Evolutionary conservation across 2,888 invertebrate genomes (phyloP).

Genomic region (Chouioia cunea): DNA sequence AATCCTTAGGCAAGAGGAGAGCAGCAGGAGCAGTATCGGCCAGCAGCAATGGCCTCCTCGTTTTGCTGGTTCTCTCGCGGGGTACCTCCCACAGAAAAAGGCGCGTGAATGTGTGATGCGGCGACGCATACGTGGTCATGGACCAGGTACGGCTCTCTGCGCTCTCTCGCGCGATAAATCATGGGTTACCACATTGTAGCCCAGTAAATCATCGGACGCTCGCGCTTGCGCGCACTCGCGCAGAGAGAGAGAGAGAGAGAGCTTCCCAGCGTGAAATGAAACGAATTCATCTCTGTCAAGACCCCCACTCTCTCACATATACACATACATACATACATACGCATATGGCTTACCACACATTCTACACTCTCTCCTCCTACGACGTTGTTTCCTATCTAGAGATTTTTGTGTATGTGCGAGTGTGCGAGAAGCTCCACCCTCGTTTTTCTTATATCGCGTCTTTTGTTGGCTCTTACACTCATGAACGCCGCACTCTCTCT

Average conservation of each 20-base stretch:
- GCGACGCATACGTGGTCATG: conserved; percentile 61
- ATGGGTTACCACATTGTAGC: conserved; percentile 79
- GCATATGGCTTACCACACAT: conserved; percentile 42
- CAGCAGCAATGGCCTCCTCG: conserved; percentile 33
- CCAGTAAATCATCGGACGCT: conserved; percentile 75
- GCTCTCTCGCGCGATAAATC: conserved; percentile 72
- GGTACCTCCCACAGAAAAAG: too few relatives aligned
- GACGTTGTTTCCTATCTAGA: not conserved
- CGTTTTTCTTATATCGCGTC: not conserved
- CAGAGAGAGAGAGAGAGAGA: conserved; percentile 65
- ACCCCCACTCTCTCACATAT: conserved; percentile 56
- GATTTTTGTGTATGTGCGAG: not conserved
- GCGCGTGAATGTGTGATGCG: conserved; percentile 40
- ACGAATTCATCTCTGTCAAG: conserved; percentile 70
- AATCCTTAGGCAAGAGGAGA: too few relatives aligned
- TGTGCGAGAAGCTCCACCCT: not conserved
- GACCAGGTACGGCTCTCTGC: conserved; percentile 64
- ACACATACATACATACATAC: conserved; percentile 11
- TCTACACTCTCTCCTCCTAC: not conserved
- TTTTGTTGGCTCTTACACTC: not conserved
- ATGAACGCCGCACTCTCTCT: conserved; percentile 42
- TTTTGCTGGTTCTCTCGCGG: conserved; percentile 10
- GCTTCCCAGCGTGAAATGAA: conserved; percentile 70
- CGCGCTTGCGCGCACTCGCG: conserved; percentile 17
- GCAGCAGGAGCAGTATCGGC: too few relatives aligned